Conservation (phyloP, 1,140 invertebrate genomes). For the Manduca sexta region DNA sequence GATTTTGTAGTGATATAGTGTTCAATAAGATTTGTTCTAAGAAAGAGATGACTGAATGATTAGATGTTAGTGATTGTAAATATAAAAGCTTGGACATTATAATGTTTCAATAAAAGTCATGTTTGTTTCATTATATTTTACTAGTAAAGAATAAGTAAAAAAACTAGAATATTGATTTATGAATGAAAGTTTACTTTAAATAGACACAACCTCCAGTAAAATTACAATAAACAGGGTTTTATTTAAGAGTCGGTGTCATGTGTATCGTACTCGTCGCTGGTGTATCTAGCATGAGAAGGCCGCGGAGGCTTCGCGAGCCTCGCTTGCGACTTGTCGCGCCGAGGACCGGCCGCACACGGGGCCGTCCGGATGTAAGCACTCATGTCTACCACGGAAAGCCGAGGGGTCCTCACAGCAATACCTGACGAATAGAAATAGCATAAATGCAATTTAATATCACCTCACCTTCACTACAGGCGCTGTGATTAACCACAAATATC, state of each 20-base stretch:
- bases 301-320: slow-evolving; percentile 24
- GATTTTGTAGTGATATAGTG: slow-evolving; percentile 67
- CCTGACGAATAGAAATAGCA: slow-evolving; percentile 30
- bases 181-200: neutral
- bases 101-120: slow-evolving; percentile 59
- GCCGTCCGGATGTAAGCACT: slow-evolving; percentile 52
- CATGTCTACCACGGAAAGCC: slow-evolving; percentile 54
- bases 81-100: slow-evolving; percentile 70
- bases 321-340: slow-evolving; percentile 1
- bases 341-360: neutral
- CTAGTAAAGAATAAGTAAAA: no score
- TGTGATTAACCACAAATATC: no score
- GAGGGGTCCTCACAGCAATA: slow-evolving; percentile 47
- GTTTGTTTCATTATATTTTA: slow-evolving; percentile 45
- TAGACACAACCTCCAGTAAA: neutral
- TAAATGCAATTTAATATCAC: no score
- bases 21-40: slow-evolving; percentile 66
- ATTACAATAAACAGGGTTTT: neutral
- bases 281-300: slow-evolving; percentile 29
- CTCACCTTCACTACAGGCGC: no score
- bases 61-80: slow-evolving; percentile 70
- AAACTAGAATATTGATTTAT: no score
- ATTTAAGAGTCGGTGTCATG: slow-evolving; percentile 46
- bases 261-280: slow-evolving; percentile 64
- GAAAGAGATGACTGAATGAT: slow-evolving; percentile 68